phyloP scores from a whole-genome alignment of 2,797 vertebrate genomes.

The Clarias fuscus region DNA sequence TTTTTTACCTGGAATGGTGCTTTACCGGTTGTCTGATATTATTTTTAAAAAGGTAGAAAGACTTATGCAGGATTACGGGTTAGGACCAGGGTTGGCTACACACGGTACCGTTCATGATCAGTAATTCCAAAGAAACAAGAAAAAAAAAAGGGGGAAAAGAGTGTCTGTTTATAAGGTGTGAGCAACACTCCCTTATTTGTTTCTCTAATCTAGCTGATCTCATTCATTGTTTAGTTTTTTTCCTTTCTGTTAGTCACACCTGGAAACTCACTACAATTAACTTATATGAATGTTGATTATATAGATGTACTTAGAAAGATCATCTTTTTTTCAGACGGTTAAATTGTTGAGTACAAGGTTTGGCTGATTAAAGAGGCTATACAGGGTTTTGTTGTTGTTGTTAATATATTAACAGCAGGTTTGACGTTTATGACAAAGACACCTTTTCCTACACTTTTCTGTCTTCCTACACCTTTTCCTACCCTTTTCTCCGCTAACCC shows the following conservation, averaged over 20 bases:
- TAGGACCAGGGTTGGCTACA: not conserved
- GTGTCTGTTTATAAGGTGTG: constrained; percentile 14
- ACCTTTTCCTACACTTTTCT: not conserved
- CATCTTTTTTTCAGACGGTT: not conserved
- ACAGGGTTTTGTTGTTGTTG: too few relatives aligned
- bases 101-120: not conserved
- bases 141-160: not conserved
- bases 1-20: not conserved
- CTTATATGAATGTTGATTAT: not conserved
- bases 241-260: not conserved
- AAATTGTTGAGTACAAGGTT: too few relatives aligned
- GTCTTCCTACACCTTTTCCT: too few relatives aligned
- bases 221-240: not conserved
- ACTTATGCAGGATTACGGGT: not conserved
- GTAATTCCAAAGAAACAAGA: not conserved
- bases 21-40: not conserved
- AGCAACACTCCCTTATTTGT: constrained; percentile 13
- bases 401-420: not conserved
- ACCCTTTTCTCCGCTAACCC: not conserved
- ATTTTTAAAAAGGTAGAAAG: not conserved
- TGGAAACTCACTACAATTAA: not conserved
- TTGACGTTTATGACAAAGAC: not conserved
- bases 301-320: not conserved
- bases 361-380: too few relatives aligned
- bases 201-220: not conserved